phyloP scores from a whole-genome alignment of 2,797 vertebrate species.

The Jordanella pulchra region DNA sequence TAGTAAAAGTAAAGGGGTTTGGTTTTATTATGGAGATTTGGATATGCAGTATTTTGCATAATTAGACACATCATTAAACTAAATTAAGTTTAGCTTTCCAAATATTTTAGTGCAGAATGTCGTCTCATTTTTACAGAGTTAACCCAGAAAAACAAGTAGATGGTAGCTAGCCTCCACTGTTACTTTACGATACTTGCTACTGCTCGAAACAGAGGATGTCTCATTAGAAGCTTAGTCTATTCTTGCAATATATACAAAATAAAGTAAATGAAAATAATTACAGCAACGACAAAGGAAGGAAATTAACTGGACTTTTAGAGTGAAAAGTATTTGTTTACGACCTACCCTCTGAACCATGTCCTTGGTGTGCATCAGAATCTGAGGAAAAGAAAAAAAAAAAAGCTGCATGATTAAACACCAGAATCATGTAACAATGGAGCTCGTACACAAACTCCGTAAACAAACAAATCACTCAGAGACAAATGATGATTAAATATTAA shows the following conservation, averaged over 20 bases:
- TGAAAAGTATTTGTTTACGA: constrained; percentile 4
- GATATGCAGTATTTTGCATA: no score
- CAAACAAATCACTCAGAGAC: constrained; percentile 66
- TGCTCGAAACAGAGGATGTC: background rate
- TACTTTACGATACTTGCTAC: no score
- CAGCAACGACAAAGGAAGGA: background rate
- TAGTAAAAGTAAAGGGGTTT: no score
- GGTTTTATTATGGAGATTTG: no score
- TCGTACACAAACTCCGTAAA: constrained; percentile 40
- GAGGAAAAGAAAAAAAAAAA: constrained; percentile 51
- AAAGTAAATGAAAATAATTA: background rate
- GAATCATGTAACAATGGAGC: constrained; percentile 18
- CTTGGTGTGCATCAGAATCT: constrained; percentile 99
- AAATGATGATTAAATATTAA: constrained; percentile 92
- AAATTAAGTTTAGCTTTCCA: no score
- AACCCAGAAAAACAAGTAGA: no score
- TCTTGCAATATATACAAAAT: background rate
- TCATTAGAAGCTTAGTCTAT: background rate
- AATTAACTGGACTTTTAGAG: background rate
- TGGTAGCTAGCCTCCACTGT: no score
- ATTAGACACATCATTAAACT: no score
- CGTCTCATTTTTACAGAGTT: no score
- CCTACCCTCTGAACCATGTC: constrained; percentile 98
- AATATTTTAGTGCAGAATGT: no score
- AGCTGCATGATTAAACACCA: constrained; percentile 11